A percentile compares a stretch with the other conserved stretches of the same genome.
phyloP scores from a whole-genome alignment of 1,140 invertebrate species.

The Saccostrea echinata region DNA sequence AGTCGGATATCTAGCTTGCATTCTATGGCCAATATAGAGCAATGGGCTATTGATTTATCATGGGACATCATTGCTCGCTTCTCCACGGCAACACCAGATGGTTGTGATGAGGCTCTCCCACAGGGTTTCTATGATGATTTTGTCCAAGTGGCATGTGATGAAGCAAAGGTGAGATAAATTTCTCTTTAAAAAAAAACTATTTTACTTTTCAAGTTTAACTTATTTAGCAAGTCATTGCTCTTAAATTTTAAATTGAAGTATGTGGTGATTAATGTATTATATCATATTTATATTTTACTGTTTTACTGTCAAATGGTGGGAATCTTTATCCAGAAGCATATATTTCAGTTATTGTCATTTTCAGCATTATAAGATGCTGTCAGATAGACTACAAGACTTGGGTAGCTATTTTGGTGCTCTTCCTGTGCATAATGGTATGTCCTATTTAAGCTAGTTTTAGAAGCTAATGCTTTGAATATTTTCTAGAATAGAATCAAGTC shows the following conservation, averaged over 20 bases:
- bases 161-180: conserved; percentile 58
- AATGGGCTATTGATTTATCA: conserved; percentile 66
- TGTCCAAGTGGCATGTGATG: conserved; percentile 62
- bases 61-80: conserved; percentile 68
- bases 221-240: not conserved
- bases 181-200: not conserved
- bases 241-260: not conserved
- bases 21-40: conserved; percentile 68
- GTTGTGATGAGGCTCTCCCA: conserved; percentile 44
- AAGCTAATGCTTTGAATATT: no score
- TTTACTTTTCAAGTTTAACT: not conserved
- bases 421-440: conserved; percentile 65
- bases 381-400: conserved; percentile 59
- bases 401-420: conserved; percentile 65
- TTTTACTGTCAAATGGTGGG: not conserved
- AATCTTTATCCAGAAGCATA: not conserved
- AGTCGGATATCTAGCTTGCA: conserved; percentile 65
- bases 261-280: not conserved
- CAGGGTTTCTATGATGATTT: conserved; percentile 65
- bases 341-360: conserved; percentile 5
- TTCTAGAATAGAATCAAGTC: no score
- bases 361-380: conserved; percentile 61
- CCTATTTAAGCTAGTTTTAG: not conserved
- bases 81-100: conserved; percentile 40
- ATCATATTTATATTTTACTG: not conserved